Conservation (phyloP, 2,113 vertebrate genomes). For the Mesocricetus auratus region DNA sequence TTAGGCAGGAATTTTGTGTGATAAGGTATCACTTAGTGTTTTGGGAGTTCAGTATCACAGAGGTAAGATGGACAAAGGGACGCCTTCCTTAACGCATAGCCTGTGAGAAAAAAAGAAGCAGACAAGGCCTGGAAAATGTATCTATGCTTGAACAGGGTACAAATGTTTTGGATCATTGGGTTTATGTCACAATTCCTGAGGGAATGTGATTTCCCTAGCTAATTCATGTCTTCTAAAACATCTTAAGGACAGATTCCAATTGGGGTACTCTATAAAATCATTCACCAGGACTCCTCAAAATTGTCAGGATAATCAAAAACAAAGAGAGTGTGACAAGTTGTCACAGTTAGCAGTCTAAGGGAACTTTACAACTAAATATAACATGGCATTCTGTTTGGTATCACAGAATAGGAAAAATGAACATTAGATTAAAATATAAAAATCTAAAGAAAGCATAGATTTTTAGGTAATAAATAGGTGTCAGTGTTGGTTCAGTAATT, state of each 20-base stretch:
- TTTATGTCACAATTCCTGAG: conserved; percentile 21
- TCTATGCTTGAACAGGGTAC: neutral
- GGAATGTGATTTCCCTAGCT: conserved; percentile 26
- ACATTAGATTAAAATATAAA: neutral
- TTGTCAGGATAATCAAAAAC: conserved; percentile 22
- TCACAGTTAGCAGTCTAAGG: conserved; percentile 20
- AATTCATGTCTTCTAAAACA: conserved; percentile 12
- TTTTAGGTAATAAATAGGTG: neutral
- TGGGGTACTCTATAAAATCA: neutral
- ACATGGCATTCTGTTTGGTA: too few relatives aligned
- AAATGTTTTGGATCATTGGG: neutral
- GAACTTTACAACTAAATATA: neutral
- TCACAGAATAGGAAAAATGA: neutral
- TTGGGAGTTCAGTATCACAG: neutral
- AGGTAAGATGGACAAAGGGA: neutral
- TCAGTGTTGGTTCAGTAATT: neutral
- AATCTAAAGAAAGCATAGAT: neutral
- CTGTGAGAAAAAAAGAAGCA: neutral
- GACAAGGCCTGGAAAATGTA: neutral
- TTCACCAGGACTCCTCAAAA: neutral
- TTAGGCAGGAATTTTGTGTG: rapidly evolving
- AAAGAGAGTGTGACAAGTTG: neutral
- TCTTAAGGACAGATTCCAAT: neutral
- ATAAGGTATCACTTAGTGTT: neutral
- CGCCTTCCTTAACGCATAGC: neutral